Evolutionary conservation across 1,140 invertebrate genomes (phyloP), one percentile per base, ranked within the genome.

Genomic region (Drosophila saltans): DNA sequence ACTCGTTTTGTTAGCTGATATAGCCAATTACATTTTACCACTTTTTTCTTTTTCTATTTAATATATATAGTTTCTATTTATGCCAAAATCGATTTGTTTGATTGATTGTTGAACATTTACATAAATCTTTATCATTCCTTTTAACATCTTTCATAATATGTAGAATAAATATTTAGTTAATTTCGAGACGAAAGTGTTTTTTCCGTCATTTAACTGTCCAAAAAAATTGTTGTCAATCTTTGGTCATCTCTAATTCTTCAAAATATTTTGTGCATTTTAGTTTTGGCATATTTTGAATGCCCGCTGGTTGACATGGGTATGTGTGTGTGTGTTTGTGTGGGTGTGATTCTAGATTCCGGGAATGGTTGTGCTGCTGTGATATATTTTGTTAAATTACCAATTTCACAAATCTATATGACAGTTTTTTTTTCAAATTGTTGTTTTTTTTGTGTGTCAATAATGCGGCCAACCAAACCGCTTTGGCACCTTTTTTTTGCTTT

Each of bases 341-440:
- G 70, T 67, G 16, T 11, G 6, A 61, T 61, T 3, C 8, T 8
- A 8, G 45, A 52, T 8, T 21, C n/a, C 8, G 24, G 21, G 45
- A 9, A 10, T 9, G 45, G 21, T 52, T 24, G 24, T 21, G 24
- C 21, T 10, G 16, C 45, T 52, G 36, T 41, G 55, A 59, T 76
- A 69, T 69, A 82, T 75, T 82, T 72, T 64, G 78, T 62, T 78
- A 74, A 75, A 75, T 72, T 81, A 80, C 56, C 75, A 78, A 75
- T 78, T 75, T 69, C 48, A 61, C 66, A 78, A 78, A 81, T 69
- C 75, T 58, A 71, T 81, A 71, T 80, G 66, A 41, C 66, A 77
- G 36, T 80, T 69, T 72, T 62, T 41, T 30, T 63, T 26, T 48
- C 3, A 4, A 40, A 11, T 6, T 21, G 4, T 7, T 36, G 3